Base-by-base conservation (phyloP, 2,797 vertebrate species). In the Acanthiza pusilla region DNA sequence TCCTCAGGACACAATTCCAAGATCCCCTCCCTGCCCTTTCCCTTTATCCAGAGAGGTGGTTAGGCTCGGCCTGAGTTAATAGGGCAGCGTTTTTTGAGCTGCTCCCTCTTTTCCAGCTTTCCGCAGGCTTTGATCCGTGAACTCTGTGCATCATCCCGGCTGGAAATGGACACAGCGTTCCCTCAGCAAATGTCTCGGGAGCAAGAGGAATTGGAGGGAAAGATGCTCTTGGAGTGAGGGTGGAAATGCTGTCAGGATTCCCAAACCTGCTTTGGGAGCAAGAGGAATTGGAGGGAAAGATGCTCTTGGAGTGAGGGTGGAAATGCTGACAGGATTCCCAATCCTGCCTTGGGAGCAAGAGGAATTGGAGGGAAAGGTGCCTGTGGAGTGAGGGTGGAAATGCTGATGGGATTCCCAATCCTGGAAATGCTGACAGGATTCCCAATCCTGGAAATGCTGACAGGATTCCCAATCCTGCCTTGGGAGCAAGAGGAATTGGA, bases 141-240 rank as follows among this genome's bases (percentile, higher is more conserved):
- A 25, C 21, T 60, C 54, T 20, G 36, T 14, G 45, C 79, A 10
- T 36, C 73, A 23, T 45, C 57, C 68, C n/a, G 21, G 53, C 62
- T 86, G 70, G 70, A 83, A 79, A 51, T 5, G 19, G 51, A 57
- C 15, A 57, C 17, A 17, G 12, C 14, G 7, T 36, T 70, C 55
- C 30, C 40, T 16, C 61, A 53, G 43, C 7, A 76, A 80, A 85
- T 11, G 9, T 36, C 32, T 63, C 4, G 4, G 75, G 77, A 91
- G 8, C 11, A 15, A 48, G 40, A 13, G 19, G 43, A 71, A 26
- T 16, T 1, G 0, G 0, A 76, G 60, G 34, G 58, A 73, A 70
- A 54, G 7, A 3, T 53, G 18, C 11, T 26, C 7, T 2, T 2
- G 34, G 23, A 18, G 10, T 9, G 67, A 78, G 53, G 63, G 16